A percentile compares a stretch with the other conserved stretches of the same genome.
Evolutionary conservation across 2,113 vertebrate species (phyloP).

Genomic region (Electrona antarctica): DNA sequence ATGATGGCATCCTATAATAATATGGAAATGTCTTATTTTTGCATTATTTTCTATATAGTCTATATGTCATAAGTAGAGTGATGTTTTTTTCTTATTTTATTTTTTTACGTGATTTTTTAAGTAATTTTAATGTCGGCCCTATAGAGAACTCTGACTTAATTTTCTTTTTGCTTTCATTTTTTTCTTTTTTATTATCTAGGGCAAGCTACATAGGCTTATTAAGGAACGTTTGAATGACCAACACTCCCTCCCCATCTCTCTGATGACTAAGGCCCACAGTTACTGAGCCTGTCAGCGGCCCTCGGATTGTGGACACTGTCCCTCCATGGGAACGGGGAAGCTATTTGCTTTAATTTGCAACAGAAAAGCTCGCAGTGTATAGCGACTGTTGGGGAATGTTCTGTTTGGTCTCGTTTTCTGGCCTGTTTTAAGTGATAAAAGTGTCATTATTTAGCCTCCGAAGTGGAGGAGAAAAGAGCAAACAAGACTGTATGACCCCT

Average conservation of each 20-base stretch:
- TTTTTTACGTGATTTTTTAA: too few relatives aligned
- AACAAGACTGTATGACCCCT: constrained; percentile 87
- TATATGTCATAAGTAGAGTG: too few relatives aligned
- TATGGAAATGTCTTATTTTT: too few relatives aligned
- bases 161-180: too few relatives aligned
- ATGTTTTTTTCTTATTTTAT: too few relatives aligned
- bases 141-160: too few relatives aligned
- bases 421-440: constrained; percentile 94
- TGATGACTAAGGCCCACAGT: not conserved
- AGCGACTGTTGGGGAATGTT: constrained; percentile 91
- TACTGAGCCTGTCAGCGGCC: constrained; percentile 24
- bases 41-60: too few relatives aligned
- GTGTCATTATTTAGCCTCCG: constrained; percentile 90
- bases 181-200: too few relatives aligned
- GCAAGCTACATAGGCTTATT: not conserved
- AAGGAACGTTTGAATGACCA: constrained; percentile 1
- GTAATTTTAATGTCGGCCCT: too few relatives aligned
- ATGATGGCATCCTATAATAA: too few relatives aligned
- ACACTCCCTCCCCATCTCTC: not conserved
- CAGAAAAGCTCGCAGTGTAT: constrained; percentile 85
- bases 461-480: constrained; percentile 88
- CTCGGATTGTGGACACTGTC: constrained; percentile 59
- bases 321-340: constrained; percentile 77
- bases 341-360: constrained; percentile 86
- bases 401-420: constrained; percentile 80